phyloP scores from a whole-genome alignment of 2,797 vertebrate genomes.

The Thripadectes ignobilis region DNA sequence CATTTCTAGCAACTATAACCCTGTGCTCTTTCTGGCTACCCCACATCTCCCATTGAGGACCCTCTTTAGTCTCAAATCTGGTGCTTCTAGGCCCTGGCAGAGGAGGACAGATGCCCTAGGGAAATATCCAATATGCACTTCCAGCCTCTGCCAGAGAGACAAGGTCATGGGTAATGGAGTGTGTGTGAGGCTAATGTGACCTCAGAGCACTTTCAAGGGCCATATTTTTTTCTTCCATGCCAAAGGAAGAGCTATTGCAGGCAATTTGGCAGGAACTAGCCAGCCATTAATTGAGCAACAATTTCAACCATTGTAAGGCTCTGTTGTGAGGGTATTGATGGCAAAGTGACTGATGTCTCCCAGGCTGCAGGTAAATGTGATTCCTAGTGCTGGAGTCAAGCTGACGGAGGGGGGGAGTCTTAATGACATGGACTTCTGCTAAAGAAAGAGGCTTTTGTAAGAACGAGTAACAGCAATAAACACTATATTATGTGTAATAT shows the following conservation, averaged over 20 bases:
- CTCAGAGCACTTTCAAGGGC: constrained; percentile 53
- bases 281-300: constrained; percentile 59
- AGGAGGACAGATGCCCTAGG: not conserved
- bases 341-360: constrained; percentile 52
- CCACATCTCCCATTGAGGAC: not conserved
- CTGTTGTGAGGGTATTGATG: constrained; percentile 35
- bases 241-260: constrained; percentile 42
- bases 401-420: not conserved
- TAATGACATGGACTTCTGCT: not conserved
- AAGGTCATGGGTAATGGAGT: constrained; percentile 28
- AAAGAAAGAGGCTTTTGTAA: not conserved
- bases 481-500: not conserved
- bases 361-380: constrained; percentile 13
- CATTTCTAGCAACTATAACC: not conserved
- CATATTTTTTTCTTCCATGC: constrained; percentile 13
- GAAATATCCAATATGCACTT: not conserved
- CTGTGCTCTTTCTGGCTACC: not conserved
- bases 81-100: not conserved
- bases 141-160: not conserved
- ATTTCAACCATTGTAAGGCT: constrained; percentile 13
- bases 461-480: not conserved
- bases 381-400: not conserved
- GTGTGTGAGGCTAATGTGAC: constrained; percentile 22
- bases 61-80: not conserved
- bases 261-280: constrained; percentile 63